phyloP scores from a whole-genome alignment of 2,113 vertebrate species.

The Nipponia nippon region DNA sequence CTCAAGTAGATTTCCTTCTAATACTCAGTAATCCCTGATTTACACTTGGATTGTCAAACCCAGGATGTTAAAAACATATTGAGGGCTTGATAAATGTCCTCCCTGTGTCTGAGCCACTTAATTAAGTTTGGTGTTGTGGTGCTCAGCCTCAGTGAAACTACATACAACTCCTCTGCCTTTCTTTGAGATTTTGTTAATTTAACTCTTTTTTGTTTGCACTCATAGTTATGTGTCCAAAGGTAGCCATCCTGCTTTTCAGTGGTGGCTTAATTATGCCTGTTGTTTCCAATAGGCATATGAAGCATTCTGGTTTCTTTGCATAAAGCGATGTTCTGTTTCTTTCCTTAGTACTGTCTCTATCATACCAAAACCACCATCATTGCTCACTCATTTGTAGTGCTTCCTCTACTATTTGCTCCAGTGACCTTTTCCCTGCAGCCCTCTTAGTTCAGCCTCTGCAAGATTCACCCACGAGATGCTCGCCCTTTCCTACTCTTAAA shows the following conservation, averaged over 20 bases:
- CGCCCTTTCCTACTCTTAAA: neutral
- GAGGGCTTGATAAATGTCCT: neutral
- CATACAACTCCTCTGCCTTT: neutral
- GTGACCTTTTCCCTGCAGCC: neutral
- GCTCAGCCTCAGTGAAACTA: neutral
- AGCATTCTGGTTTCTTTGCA: neutral
- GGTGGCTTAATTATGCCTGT: neutral
- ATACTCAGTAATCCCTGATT: conserved; percentile 14
- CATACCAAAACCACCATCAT: neutral
- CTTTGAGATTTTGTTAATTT: neutral
- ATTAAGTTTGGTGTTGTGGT: neutral
- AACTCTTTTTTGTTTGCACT: neutral
- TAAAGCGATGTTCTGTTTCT: neutral
- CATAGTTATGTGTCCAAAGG: neutral
- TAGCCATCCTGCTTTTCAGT: neutral
- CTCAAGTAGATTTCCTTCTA: conserved; percentile 27
- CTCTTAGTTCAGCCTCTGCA: neutral
- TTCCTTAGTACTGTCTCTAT: neutral
- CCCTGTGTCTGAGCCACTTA: neutral
- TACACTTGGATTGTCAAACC: neutral
- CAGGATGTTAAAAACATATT: neutral
- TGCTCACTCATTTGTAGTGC: neutral
- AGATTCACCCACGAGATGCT: neutral
- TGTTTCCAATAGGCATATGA: fast-evolving
- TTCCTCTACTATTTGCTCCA: neutral